Evolutionary conservation across 2,888 invertebrate species (phyloP).

Genomic region (Mallateleia sp.): DNA sequence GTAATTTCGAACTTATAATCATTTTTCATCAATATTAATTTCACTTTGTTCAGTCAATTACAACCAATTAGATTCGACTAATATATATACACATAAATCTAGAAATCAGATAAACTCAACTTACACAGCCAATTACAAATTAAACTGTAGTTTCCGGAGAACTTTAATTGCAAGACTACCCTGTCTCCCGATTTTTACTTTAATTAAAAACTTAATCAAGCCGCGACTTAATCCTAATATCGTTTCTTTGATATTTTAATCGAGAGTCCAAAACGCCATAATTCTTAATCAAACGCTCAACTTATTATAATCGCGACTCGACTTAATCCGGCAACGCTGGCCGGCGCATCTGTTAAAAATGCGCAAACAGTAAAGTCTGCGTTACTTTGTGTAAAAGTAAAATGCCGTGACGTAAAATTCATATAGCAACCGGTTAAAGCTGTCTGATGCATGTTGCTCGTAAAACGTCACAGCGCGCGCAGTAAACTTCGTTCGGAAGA

Average conservation of each 20-base stretch:
- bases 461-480: conserved; percentile 49
- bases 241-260: neutral
- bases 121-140: too few relatives aligned
- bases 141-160: too few relatives aligned
- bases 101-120: too few relatives aligned
- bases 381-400: conserved; percentile 38
- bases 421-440: conserved; percentile 42
- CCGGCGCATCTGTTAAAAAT: conserved; percentile 14
- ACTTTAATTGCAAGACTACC: too few relatives aligned
- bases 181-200: too few relatives aligned
- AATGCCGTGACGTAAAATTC: conserved; percentile 54
- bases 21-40: too few relatives aligned
- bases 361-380: conserved; percentile 11
- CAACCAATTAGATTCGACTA: too few relatives aligned
- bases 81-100: too few relatives aligned
- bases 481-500: conserved; percentile 53
- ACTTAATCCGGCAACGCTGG: neutral
- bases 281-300: neutral
- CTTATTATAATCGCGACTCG: neutral
- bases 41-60: too few relatives aligned
- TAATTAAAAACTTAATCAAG: neutral
- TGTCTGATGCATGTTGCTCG: conserved; percentile 55
- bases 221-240: neutral
- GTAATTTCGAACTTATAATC: too few relatives aligned
- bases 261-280: neutral